Evolutionary conservation across 2,113 vertebrate species (phyloP).

Genomic region (Pseudopipra pipra): DNA sequence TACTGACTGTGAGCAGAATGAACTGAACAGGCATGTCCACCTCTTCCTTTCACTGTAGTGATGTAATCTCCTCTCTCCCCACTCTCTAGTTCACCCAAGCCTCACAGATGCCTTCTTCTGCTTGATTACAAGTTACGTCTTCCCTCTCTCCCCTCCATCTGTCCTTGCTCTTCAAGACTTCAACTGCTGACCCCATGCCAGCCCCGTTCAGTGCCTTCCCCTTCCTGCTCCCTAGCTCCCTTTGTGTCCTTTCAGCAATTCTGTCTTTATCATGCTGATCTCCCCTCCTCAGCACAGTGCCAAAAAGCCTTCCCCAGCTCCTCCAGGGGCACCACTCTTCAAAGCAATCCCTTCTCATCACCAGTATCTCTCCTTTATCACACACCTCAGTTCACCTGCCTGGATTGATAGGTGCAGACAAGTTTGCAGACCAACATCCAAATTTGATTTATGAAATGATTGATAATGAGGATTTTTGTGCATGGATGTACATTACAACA

Average conservation of each 20-base stretch:
- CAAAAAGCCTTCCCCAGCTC: conserved; percentile 18
- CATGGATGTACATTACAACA: background rate
- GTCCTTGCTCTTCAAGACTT: background rate
- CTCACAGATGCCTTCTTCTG: background rate
- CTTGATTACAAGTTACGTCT: background rate
- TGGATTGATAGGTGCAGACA: background rate
- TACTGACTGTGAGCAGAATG: background rate
- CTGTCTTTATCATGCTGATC: conserved; percentile 52
- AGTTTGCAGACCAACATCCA: background rate
- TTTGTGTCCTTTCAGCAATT: conserved; percentile 41
- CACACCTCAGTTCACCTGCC: background rate
- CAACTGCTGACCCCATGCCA: background rate
- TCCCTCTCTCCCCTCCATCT: background rate
- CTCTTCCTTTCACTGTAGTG: background rate
- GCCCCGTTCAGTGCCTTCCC: background rate
- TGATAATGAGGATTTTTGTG: background rate
- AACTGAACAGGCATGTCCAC: background rate
- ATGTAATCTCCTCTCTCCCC: background rate
- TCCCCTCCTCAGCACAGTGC: background rate
- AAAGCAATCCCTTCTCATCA: background rate
- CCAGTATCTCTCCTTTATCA: background rate
- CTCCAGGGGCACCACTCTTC: background rate
- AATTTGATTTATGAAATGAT: background rate
- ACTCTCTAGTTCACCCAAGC: background rate
- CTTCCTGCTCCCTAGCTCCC: background rate